These are phyloP conservation scores for Calosoma granatense DNA, from an alignment of 1,140 invertebrate species.

Conservation along the genomic window DNA sequence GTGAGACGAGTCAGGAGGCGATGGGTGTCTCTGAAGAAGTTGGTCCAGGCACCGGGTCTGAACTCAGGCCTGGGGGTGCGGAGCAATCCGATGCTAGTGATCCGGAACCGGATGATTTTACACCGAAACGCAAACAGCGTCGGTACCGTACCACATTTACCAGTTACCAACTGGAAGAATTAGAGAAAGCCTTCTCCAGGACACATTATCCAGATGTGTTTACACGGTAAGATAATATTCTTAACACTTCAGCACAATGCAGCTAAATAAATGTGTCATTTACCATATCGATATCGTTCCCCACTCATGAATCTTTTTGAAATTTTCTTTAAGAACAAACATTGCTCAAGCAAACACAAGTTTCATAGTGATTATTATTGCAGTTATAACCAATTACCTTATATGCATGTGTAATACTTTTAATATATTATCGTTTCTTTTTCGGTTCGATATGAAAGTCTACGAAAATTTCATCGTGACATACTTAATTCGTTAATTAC, in stretches of 20 bases:
- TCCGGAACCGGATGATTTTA: constrained; percentile 66
- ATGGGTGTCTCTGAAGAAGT: constrained; percentile 34
- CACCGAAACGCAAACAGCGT: constrained; percentile 83
- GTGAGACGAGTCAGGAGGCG: constrained; percentile 26
- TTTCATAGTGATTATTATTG: too few species aligned
- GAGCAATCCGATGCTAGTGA: constrained; percentile 52
- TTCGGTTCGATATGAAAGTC: constrained; percentile 5
- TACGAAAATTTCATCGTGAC: constrained; percentile 2
- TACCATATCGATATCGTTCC: neutral
- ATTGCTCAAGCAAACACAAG: too few species aligned
- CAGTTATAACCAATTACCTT: too few species aligned
- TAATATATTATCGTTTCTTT: too few species aligned
- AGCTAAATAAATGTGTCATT: neutral
- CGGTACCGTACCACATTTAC: constrained; percentile 91
- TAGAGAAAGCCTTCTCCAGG: constrained; percentile 94
- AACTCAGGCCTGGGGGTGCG: constrained; percentile 22
- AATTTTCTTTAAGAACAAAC: too few species aligned
- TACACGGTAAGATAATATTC: constrained; percentile 62
- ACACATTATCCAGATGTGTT: constrained; percentile 98
- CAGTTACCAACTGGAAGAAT: constrained; percentile 89
- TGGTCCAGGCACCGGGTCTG: constrained; percentile 25
- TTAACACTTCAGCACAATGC: neutral
- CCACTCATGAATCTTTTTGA: neutral
- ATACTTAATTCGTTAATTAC: neutral
- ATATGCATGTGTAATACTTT: too few species aligned